Conservation (phyloP, 2,888 invertebrate species). For the Prionchulus punctatus region DNA sequence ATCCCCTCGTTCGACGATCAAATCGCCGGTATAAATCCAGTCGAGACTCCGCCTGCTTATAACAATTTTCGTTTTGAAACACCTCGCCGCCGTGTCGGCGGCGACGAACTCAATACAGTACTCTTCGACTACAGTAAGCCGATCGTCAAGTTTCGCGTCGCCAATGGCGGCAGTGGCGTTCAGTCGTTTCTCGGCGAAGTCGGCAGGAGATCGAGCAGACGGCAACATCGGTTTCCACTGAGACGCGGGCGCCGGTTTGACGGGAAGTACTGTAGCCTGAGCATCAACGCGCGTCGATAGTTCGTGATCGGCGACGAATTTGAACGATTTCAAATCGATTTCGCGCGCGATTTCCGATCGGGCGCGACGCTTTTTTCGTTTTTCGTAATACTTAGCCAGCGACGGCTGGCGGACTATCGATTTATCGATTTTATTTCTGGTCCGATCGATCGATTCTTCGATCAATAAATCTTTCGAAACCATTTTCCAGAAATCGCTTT, state of each 20-base stretch:
- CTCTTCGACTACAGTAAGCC: neutral
- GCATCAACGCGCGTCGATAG: neutral
- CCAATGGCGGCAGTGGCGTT: neutral
- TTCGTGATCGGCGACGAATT: too few relatives aligned
- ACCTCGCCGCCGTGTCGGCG: neutral
- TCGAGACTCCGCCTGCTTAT: neutral
- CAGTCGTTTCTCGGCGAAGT: neutral
- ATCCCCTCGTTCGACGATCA: neutral
- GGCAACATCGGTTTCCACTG: constrained; percentile 1
- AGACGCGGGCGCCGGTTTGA: neutral
- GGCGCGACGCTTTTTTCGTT: neutral
- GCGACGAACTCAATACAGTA: neutral
- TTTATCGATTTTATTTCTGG: too few relatives aligned
- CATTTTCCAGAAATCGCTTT: neutral
- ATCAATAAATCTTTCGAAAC: neutral
- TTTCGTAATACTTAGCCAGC: neutral
- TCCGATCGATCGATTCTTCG: too few relatives aligned
- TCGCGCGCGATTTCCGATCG: neutral
- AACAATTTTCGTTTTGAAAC: neutral
- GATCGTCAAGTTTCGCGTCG: neutral
- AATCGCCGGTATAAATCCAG: neutral
- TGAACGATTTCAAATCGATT: neutral
- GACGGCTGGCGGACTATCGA: too few relatives aligned
- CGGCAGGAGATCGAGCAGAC: neutral
- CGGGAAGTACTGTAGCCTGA: neutral